Evolutionary conservation across 2,888 invertebrate genomes (phyloP), one percentile per base, ranked within the genome.

Genomic region (Lymantria monacha): DNA sequence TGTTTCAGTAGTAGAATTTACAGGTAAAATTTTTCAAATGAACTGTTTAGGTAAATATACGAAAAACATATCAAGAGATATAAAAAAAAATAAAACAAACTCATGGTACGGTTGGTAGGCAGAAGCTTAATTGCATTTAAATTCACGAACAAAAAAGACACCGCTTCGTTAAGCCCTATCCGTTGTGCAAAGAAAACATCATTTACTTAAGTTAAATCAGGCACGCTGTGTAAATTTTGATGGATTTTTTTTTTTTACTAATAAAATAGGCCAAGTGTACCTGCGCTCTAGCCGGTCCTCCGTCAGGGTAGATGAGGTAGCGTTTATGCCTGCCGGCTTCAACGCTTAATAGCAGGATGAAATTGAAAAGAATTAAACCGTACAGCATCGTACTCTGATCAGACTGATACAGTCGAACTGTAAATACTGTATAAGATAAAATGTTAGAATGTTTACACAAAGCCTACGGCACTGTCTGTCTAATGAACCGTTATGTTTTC

Each of bases 271-370:
- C 53, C 58, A 69, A 67, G 74, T 44, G 70, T 89, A 93, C 94
- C 91, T 93, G 93, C 42, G 93, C 86, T 83, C 93, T 86, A 46
- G 93, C 93, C 1, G 92, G 92, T 7, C 92, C 89, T 42, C 93
- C 93, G 59, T 92, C 89, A 9, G 93, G 92, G 72, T 92, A 93
- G n/a, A 93, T 86, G 46, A 94, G 83, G 67, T 91, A 92, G 52
- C 93, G 81, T 64, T 84, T 92, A 54, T 92, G 86, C 56, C 93
- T 82, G 48, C 70, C 63, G 51, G 72, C 74, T 53, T 74, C 72
- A 50, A 65, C 74, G 11, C 65, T 69, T 33, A 73, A 69, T 54
- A 74, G 55, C 55, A 68, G 67, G 46, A 85, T 69, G 46, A 83
- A 77, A 79, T 81, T 81, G 61, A 88, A 74, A 62, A 85, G 72